phyloP scores from a whole-genome alignment of 2,888 invertebrate species.

The Limnephilus rhombicus region DNA sequence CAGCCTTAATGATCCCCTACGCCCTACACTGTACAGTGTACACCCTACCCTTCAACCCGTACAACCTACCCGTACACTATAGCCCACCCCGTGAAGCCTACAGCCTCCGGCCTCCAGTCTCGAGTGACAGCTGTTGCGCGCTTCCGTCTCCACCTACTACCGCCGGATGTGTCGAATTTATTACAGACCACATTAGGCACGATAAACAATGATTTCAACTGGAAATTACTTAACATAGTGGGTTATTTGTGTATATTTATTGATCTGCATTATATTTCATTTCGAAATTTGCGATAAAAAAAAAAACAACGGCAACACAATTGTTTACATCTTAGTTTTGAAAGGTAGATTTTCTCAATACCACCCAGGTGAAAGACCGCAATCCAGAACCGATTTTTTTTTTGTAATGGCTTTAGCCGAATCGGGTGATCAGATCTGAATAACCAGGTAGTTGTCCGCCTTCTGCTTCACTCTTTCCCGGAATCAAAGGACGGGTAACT shows the following conservation, averaged over 20 bases:
- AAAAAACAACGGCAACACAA: too few relatives aligned
- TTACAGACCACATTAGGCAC: not conserved
- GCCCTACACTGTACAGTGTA: not conserved
- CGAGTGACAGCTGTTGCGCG: conserved; percentile 37
- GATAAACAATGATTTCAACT: not conserved
- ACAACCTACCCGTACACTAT: not conserved
- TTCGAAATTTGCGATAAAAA: too few relatives aligned
- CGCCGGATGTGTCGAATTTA: conserved; percentile 7
- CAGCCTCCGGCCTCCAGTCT: not conserved
- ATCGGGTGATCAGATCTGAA: too few relatives aligned
- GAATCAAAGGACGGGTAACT: too few relatives aligned
- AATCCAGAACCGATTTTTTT: too few relatives aligned
- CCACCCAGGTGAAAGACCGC: too few relatives aligned
- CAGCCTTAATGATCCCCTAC: conserved; percentile 19
- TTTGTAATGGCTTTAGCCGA: too few relatives aligned
- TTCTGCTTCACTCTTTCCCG: too few relatives aligned
- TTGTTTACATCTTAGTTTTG: too few relatives aligned
- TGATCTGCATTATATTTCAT: not conserved
- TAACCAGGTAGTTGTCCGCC: too few relatives aligned
- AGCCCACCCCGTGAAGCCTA: not conserved
- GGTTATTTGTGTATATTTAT: not conserved
- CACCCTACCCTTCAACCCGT: not conserved
- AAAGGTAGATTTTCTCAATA: too few relatives aligned
- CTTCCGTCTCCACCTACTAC: conserved; percentile 18
- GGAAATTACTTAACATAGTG: not conserved